Conservation (phyloP, 2,113 vertebrate genomes). For the Cairina moschata region DNA sequence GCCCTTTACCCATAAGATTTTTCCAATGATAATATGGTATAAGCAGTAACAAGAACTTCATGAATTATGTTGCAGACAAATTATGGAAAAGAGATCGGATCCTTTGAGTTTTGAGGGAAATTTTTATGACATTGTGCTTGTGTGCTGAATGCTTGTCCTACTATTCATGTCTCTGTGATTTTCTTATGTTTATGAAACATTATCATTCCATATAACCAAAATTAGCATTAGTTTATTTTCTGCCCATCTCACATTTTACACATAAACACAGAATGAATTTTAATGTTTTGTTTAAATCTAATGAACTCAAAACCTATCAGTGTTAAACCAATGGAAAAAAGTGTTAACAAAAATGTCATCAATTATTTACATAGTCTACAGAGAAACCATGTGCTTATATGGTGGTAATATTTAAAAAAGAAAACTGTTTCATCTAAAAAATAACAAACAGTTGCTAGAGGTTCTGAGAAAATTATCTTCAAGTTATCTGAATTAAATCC, state of each 20-base stretch:
- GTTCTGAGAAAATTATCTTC: background rate
- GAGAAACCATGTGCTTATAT: background rate
- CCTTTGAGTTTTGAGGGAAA: background rate
- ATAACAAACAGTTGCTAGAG: background rate
- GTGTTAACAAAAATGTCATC: background rate
- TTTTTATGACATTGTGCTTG: background rate
- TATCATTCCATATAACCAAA: background rate
- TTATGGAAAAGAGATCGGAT: background rate
- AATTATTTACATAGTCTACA: background rate
- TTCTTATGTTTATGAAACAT: background rate
- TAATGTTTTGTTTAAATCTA: background rate
- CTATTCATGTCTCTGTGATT: background rate
- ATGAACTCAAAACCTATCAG: background rate
- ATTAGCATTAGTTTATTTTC: background rate
- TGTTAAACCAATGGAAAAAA: background rate
- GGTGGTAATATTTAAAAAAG: background rate
- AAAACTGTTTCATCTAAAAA: background rate
- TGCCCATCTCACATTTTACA: background rate
- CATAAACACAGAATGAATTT: background rate
- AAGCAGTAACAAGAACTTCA: background rate
- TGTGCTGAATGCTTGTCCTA: background rate
- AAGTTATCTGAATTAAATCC: background rate
- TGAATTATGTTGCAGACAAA: background rate
- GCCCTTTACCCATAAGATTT: background rate
- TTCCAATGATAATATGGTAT: background rate